Base-by-base conservation (phyloP, 2,888 invertebrate species). In the Idaea aversata region DNA sequence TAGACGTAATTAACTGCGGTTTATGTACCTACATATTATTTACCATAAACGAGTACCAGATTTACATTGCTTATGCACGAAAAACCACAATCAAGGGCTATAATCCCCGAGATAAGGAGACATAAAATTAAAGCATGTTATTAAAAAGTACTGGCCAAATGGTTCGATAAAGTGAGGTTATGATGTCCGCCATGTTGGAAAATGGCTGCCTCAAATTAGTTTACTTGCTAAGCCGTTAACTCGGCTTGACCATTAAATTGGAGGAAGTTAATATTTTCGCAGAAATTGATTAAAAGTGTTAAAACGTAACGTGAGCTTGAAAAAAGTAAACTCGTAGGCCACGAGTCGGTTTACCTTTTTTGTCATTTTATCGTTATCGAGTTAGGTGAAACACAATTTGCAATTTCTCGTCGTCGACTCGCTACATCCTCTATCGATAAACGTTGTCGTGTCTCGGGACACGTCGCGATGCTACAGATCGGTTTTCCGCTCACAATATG, bases 101-200 rank as follows among this genome's bases (percentile, higher is more conserved):
- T 86, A 88, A 88, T 83, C 80, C 78, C 75, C 73, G 81, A 85
- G 85, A 88, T 88, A 88, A 85, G 83, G 81, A 85, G 85, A 85
- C 87, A 87, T 91, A 86, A 91, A 89, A 89, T 86, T 89, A 86
- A 91, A 91, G 86, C 80, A 88, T 82, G 87, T 81, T 88, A 88
- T 90, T 88, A 90, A 90, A 91, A 90, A 86, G 85, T 83, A 82
- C 80, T 78, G 78, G 88, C 88, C 90, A 88, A 91, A 91, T 89
- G 87, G 84, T 83, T 83, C 85, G 80, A 87, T 88, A 88, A 88
- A 89, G 83, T 81, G 79, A 84, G 81, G 86, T 82, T 88, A 86
- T 88, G 84, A 85, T 83, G 86, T 78, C 81, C 81, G 84, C 82
- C 82, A 84, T 85, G 80, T 84, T 87, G 82, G 79, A 80, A 82